These are phyloP conservation scores for Lacerta viridis DNA, from an alignment of 2,797 vertebrate genomes.

Conservation along the genomic window DNA sequence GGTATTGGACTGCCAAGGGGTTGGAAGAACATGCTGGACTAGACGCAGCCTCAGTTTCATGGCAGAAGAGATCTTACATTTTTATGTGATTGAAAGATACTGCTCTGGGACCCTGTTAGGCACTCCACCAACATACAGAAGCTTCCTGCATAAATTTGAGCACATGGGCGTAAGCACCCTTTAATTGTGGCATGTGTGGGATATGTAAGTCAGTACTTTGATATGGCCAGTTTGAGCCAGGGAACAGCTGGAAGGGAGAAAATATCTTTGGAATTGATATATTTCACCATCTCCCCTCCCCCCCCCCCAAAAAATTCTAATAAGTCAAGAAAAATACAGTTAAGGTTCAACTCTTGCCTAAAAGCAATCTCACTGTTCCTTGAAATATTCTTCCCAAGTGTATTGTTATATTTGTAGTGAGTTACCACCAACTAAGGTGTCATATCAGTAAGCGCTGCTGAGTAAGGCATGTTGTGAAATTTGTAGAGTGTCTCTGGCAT, in stretches of 20 bases:
- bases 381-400: constrained; percentile 36
- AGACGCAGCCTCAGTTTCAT: not conserved
- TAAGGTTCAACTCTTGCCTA: constrained; percentile 11
- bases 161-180: not conserved
- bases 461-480: constrained; percentile 29
- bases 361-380: constrained; percentile 21
- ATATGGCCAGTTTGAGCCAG: not conserved
- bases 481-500: not conserved
- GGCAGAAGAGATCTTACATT: not conserved
- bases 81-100: not conserved
- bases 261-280: not conserved
- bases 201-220: not conserved
- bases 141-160: not conserved
- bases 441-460: constrained; percentile 10
- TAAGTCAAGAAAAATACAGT: constrained; percentile 29
- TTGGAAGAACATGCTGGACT: not conserved
- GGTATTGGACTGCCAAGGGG: not conserved
- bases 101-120: not conserved
- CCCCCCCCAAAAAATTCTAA: not conserved
- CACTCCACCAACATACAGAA: not conserved
- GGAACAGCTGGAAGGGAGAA: not conserved
- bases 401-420: constrained; percentile 36
- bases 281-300: constrained; percentile 19
- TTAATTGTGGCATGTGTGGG: not conserved
- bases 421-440: constrained; percentile 31